A percentile compares a stretch with the other conserved stretches of the same genome.
phyloP scores from a whole-genome alignment of 2,113 vertebrate genomes.

The Delphinus delphis region DNA sequence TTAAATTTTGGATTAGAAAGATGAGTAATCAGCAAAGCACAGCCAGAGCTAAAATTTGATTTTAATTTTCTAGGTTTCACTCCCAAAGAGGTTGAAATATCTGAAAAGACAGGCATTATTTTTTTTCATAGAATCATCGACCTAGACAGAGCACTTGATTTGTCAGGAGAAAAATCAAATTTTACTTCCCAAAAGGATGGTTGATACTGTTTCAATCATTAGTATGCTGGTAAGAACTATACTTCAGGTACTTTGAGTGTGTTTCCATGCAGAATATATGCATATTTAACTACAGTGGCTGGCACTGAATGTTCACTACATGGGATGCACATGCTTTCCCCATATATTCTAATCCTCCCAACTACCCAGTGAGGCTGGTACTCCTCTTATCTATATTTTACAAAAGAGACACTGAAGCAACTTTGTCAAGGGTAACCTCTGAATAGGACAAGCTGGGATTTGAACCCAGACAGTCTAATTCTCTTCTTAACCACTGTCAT shows the following conservation, averaged over 20 bases:
- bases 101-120: neutral
- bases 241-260: neutral
- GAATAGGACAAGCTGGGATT: neutral
- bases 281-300: neutral
- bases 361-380: neutral
- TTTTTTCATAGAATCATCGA: neutral
- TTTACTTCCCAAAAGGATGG: neutral
- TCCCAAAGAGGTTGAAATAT: neutral
- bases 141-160: neutral
- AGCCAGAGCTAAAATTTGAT: neutral
- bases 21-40: slow-evolving; percentile 12
- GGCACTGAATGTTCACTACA: neutral
- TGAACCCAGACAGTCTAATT: neutral
- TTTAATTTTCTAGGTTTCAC: neutral
- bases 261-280: neutral
- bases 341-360: neutral
- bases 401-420: neutral
- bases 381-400: neutral
- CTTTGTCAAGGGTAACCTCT: neutral
- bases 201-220: neutral
- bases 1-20: slow-evolving; percentile 5
- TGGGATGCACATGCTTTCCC: neutral
- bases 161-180: slow-evolving; percentile 26
- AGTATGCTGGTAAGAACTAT: neutral
- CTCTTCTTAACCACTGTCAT: neutral